Conservation (phyloP, 2,888 invertebrate species). For the Ephialtes manifestator region DNA sequence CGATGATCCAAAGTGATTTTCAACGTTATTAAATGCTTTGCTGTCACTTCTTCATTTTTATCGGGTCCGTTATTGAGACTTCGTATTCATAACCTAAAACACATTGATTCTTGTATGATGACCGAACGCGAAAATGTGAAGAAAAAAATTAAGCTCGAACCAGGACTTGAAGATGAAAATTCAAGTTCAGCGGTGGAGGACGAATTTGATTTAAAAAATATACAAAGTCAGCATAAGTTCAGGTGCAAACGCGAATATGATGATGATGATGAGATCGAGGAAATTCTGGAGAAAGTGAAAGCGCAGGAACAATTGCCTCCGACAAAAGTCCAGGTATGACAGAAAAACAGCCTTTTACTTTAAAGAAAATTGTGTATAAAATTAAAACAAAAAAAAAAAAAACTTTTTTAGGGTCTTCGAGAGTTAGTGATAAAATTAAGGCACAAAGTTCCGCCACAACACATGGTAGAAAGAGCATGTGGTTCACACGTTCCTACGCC, state of each 20-base stretch:
- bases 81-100: background rate
- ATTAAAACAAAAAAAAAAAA: background rate
- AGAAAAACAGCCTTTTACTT: background rate
- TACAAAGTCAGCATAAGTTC: background rate
- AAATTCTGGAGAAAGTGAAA: background rate
- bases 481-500: slow-evolving; percentile 73
- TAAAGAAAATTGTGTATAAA: background rate
- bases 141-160: slow-evolving; percentile 18
- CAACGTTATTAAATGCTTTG: background rate
- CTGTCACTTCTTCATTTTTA: background rate
- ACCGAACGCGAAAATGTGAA: background rate
- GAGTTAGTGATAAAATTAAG: slow-evolving; percentile 66
- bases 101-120: background rate
- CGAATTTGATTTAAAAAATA: background rate
- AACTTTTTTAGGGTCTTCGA: slow-evolving; percentile 67
- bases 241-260: background rate
- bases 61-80: background rate
- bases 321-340: background rate
- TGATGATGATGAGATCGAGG: background rate
- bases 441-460: slow-evolving; percentile 76
- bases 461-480: slow-evolving; percentile 74
- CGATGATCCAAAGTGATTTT: background rate
- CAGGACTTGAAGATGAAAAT: background rate
- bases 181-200: background rate
- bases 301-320: background rate